Base-by-base conservation (phyloP, 1,140 invertebrate genomes). In the Whitmania pigra region DNA sequence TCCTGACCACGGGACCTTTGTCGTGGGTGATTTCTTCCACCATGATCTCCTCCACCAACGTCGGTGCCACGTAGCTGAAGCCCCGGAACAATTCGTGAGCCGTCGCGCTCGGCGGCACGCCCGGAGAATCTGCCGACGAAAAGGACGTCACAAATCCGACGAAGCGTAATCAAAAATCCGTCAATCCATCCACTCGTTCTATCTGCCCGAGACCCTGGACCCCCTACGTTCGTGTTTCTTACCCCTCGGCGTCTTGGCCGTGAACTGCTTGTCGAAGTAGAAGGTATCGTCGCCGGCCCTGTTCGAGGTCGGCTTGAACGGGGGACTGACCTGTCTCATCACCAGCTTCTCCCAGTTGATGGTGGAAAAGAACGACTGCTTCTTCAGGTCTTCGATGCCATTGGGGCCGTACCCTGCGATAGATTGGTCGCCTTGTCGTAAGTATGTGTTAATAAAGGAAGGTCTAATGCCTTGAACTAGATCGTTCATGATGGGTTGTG, bases 221-320 rank as follows among this genome's bases (percentile, higher is more conserved):
- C 31, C 31, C 31, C 31, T 36, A 36, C 2, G 6, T 6, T 36
- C 6, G 31, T 36, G 31, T 36, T 25, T 25, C n/a, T n/a, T 71
- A 71, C 71, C 57, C 17, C 31, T 60, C 2, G 95, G 94, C 36
- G 94, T 97, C 83, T 93, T 92, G 75, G 90, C 92, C 18, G 95
- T 98, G 81, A 96, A 98, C 85, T 98, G 94, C 73, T 89, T 89
- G 84, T 99, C 96, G 82, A 99, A 99, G 84, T 97, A 97, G 81
- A 92, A 93, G 15, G 94, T 92, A 83, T 97, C 93, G 79, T 99
- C 94, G 36, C 31, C 43, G 6, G 91, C 89, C 72, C 90, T 87
- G 67, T 90, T 90, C 11, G 97, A 91, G 20, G 92, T 91, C 27
- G 96, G 94, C 78, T 95, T 93, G 78, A 98, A 98, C 0, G 96